A percentile compares a stretch with the other conserved stretches of the same genome.
Conservation (phyloP, 2,113 vertebrate genomes). For the Etheostoma cragini region DNA sequence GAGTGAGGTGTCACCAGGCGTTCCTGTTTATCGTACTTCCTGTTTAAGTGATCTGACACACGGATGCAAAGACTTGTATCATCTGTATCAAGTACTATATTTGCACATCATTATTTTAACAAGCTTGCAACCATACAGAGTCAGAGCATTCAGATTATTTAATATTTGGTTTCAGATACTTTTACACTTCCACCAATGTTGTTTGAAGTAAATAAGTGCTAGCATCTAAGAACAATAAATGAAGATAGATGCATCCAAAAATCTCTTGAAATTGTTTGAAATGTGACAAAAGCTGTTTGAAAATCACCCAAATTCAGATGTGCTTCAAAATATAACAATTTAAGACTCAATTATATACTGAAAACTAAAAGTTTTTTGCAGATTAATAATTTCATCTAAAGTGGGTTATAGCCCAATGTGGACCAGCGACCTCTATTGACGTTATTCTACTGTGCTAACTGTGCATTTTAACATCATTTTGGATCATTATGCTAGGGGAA, state of each 20-base stretch:
- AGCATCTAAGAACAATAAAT: not conserved
- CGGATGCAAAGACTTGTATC: not conserved
- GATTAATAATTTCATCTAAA: not conserved
- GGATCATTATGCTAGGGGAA: too few species aligned
- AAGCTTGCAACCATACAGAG: not conserved
- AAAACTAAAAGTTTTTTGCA: not conserved
- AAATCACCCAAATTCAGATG: not conserved
- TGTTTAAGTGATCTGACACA: not conserved
- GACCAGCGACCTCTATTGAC: too few species aligned
- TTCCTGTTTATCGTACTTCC: constrained; percentile 32
- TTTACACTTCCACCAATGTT: not conserved
- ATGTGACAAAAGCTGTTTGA: not conserved
- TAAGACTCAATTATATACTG: not conserved
- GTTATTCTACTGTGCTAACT: too few species aligned
- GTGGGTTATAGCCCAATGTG: not conserved
- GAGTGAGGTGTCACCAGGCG: constrained; percentile 10
- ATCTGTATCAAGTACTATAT: not conserved
- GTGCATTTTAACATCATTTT: too few species aligned
- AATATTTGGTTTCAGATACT: not conserved
- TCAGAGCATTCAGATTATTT: not conserved
- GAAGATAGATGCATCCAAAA: not conserved
- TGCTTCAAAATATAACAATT: not conserved
- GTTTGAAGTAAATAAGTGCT: not conserved
- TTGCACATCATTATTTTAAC: not conserved
- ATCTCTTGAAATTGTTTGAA: not conserved